Evolutionary conservation across 2,797 vertebrate species (phyloP).

Genomic region (Acipenser ruthenus): DNA sequence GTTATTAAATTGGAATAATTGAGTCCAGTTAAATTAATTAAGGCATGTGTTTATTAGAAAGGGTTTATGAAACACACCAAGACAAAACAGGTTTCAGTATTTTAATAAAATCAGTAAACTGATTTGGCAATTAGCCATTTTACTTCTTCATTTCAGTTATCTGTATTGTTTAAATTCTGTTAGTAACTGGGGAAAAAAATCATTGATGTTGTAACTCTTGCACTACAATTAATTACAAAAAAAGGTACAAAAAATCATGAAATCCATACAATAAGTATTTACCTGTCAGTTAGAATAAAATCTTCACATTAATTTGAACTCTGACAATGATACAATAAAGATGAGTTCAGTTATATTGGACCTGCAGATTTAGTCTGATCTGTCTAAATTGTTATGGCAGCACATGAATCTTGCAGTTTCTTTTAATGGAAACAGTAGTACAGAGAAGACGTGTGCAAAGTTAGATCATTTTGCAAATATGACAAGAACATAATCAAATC

Average conservation of each 20-base stretch:
- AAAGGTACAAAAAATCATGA: too few relatives aligned
- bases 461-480: conserved; percentile 30
- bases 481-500: conserved; percentile 28
- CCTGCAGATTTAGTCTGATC: neutral
- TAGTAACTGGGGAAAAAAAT: too few relatives aligned
- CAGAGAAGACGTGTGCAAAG: conserved; percentile 20
- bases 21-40: too few relatives aligned
- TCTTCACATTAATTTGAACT: neutral
- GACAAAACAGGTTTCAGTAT: neutral
- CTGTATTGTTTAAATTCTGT: too few relatives aligned
- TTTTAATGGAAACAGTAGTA: conserved; percentile 13
- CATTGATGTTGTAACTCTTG: too few relatives aligned
- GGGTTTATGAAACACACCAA: neutral
- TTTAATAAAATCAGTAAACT: neutral
- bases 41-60: too few relatives aligned
- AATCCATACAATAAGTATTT: too few relatives aligned
- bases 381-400: neutral
- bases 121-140: neutral
- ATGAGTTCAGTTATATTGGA: neutral
- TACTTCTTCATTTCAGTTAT: too few relatives aligned
- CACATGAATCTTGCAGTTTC: conserved; percentile 1
- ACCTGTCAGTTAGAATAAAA: too few relatives aligned
- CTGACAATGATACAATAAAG: too few relatives aligned
- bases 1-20: too few relatives aligned
- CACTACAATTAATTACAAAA: too few relatives aligned